These are phyloP conservation scores for Boleophthalmus pectinirostris DNA, from an alignment of 2,113 vertebrate species.

Conservation along the genomic window DNA sequence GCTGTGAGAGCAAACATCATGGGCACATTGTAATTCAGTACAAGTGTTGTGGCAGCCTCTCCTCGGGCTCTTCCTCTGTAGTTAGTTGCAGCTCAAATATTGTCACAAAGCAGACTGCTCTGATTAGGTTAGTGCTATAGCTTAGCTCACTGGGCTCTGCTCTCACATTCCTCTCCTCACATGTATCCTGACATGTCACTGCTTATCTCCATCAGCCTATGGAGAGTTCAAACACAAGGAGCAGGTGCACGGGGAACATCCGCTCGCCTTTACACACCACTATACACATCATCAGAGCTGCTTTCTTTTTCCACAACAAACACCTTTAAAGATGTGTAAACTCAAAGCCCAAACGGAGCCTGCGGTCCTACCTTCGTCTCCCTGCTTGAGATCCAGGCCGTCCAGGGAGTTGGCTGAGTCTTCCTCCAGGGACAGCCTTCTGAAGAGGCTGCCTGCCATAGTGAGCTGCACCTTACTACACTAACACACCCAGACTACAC, in stretches of 20 bases:
- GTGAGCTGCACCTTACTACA: conserved; percentile 55
- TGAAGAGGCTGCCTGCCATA: conserved; percentile 81
- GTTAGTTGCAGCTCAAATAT: neutral
- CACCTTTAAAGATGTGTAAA: conserved; percentile 5
- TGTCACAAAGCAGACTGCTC: neutral
- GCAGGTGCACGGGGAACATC: conserved; percentile 44
- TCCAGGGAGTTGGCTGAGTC: conserved; percentile 77
- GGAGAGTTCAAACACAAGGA: conserved; percentile 23
- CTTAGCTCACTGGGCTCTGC: conserved; percentile 16
- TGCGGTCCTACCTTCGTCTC: conserved; percentile 74
- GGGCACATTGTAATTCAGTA: conserved; percentile 23
- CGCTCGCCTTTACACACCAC: conserved; percentile 1
- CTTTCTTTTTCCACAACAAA: neutral
- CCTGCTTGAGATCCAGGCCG: conserved; percentile 74
- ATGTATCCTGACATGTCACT: conserved; percentile 41
- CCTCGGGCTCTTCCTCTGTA: neutral
- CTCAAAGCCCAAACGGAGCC: conserved; percentile 18
- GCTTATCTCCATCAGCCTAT: conserved; percentile 48
- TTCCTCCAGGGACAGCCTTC: conserved; percentile 78
- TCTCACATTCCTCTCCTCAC: conserved; percentile 18
- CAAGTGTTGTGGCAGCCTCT: conserved; percentile 2
- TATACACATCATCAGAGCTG: neutral
- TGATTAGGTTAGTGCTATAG: conserved; percentile 1
- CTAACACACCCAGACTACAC: conserved; percentile 52
- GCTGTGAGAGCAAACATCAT: conserved; percentile 31